These are phyloP conservation scores for Bellardia pandia DNA, from an alignment of 2,888 invertebrate genomes.

Conservation along the genomic window DNA sequence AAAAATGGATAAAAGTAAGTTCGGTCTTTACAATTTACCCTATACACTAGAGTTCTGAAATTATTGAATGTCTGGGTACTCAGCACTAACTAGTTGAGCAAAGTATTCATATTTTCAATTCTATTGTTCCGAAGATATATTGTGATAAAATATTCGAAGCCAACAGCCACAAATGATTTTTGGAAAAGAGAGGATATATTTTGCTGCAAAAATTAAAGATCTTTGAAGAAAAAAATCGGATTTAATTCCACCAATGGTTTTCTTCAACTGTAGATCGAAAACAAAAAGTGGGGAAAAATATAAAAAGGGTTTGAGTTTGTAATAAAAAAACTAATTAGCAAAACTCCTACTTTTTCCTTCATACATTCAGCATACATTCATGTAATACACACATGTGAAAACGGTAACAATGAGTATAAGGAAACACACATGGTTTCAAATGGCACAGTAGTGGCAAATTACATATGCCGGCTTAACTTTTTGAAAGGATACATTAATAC, in stretches of 20 bases:
- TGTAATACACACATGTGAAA: constrained; percentile 19
- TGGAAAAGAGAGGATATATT: no score
- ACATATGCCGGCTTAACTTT: constrained; percentile 13
- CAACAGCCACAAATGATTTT: no score
- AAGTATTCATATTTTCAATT: no score
- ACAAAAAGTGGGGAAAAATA: neutral
- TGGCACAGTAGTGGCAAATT: constrained; percentile 27
- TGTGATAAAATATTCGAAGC: no score
- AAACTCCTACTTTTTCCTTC: constrained; percentile 63
- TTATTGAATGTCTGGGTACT: no score
- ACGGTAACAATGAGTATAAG: neutral
- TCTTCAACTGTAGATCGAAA: constrained; percentile 23
- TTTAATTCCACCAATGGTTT: neutral
- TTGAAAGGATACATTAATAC: neutral
- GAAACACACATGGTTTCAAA: constrained; percentile 58
- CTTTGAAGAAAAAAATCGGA: no score
- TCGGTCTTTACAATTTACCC: no score
- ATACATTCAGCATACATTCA: neutral
- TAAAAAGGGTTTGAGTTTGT: constrained; percentile 51
- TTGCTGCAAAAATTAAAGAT: no score
- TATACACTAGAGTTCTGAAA: no score
- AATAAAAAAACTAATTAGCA: constrained; percentile 65
- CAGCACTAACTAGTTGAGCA: no score
- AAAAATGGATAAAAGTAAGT: no score
- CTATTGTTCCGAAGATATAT: no score